A percentile compares a stretch with the other conserved stretches of the same genome.
These are phyloP conservation scores for Sphaerophoria rueppellii DNA, from an alignment of 2,888 invertebrate genomes.

Conservation along the genomic window DNA sequence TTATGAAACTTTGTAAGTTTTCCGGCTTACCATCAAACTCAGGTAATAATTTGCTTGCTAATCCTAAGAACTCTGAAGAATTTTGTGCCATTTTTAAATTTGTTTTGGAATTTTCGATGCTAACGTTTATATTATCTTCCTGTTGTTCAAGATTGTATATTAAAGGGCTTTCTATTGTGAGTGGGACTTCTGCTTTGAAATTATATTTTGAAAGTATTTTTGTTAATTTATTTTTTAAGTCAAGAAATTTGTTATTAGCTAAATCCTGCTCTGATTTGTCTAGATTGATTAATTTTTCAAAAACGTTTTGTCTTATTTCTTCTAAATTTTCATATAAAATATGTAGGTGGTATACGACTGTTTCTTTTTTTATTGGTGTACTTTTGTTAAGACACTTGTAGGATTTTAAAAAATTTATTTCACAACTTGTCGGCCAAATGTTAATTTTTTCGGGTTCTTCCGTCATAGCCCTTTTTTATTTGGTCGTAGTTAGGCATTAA, in stretches of 20 bases:
- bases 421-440: no score
- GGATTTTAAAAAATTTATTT: no score
- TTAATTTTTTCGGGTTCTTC: no score
- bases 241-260: neutral
- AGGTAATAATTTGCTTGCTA: slow-evolving; percentile 24
- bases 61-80: slow-evolving; percentile 16
- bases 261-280: neutral
- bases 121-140: neutral
- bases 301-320: slow-evolving; percentile 1
- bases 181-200: slow-evolving; percentile 6
- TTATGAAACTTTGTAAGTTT: slow-evolving; percentile 28
- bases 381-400: neutral
- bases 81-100: neutral
- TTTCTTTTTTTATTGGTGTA: neutral
- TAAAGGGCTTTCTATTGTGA: slow-evolving; percentile 9
- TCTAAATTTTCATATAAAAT: slow-evolving; percentile 7
- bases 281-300: neutral
- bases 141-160: neutral
- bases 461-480: no score
- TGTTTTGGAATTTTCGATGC: neutral
- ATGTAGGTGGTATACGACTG: neutral
- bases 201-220: slow-evolving; percentile 18
- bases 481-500: no score
- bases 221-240: slow-evolving; percentile 12
- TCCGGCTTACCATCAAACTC: slow-evolving; percentile 29